phyloP scores from a whole-genome alignment of 2,113 vertebrate genomes.

The Callionymus lyra region DNA sequence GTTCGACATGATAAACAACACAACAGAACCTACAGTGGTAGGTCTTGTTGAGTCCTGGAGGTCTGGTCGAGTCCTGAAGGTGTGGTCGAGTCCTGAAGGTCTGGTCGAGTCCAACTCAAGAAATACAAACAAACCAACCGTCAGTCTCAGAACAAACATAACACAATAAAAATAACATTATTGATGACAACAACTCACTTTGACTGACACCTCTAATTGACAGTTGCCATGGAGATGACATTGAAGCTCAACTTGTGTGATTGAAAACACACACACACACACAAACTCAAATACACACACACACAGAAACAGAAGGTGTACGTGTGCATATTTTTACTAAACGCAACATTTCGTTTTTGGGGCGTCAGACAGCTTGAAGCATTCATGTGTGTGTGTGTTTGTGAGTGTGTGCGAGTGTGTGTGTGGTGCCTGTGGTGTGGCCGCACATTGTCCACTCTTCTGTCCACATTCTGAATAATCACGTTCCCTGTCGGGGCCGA shows the following conservation, averaged over 20 bases:
- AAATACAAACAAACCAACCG: no score
- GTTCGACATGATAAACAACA: no score
- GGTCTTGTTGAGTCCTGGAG: no score
- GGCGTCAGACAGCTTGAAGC: slow-evolving; percentile 38
- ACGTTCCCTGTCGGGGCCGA: slow-evolving; percentile 59
- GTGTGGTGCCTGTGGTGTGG: slow-evolving; percentile 45
- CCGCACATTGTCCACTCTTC: slow-evolving; percentile 48
- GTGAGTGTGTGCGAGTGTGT: slow-evolving; percentile 22
- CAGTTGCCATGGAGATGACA: no score
- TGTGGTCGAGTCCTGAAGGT: no score
- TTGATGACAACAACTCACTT: no score
- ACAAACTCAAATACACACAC: neutral
- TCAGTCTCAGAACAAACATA: no score
- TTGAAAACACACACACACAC: neutral
- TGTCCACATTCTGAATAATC: slow-evolving; percentile 55
- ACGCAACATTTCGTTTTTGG: slow-evolving; percentile 48
- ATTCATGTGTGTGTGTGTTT: slow-evolving; percentile 19
- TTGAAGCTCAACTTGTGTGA: neutral
- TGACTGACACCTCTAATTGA: no score
- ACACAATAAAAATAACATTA: no score
- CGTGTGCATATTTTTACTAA: slow-evolving; percentile 44
- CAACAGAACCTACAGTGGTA: no score
- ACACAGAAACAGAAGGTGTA: slow-evolving; percentile 43
- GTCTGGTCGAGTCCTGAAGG: no score
- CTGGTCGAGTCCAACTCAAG: no score